These are phyloP conservation scores for Pachliopta kotzebuea DNA, from an alignment of 2,888 invertebrate species.

Conservation along the genomic window DNA sequence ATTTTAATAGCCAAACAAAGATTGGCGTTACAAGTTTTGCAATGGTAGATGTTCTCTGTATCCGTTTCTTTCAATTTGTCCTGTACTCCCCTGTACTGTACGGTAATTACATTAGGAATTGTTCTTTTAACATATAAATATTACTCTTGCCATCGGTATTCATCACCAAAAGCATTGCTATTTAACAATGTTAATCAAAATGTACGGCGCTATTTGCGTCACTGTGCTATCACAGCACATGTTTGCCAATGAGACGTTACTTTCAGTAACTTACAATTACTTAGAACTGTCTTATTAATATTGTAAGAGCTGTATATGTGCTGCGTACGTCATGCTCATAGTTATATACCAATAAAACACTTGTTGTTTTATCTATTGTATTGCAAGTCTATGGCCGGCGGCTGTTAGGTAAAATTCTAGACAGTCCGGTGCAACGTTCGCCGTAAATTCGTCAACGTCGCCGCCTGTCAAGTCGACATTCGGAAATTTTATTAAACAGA, in stretches of 20 bases:
- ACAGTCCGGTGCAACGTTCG: constrained; percentile 35
- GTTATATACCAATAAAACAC: not conserved
- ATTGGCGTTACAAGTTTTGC: not conserved
- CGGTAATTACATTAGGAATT: not conserved
- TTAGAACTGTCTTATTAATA: constrained; percentile 8
- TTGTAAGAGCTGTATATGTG: not conserved
- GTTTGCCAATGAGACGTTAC: constrained; percentile 24
- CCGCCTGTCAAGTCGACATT: constrained; percentile 38
- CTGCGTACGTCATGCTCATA: not conserved
- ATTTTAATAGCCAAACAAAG: not conserved
- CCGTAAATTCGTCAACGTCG: constrained; percentile 65
- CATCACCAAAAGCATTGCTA: constrained; percentile 20
- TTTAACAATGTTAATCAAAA: constrained; percentile 28
- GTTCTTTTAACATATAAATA: not conserved
- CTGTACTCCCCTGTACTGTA: not conserved
- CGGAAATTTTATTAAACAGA: constrained; percentile 36
- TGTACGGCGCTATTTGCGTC: constrained; percentile 26
- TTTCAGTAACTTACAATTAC: constrained; percentile 28
- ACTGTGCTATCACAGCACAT: constrained; percentile 6
- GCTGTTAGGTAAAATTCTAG: constrained; percentile 40
- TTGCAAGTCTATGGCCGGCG: constrained; percentile 36
- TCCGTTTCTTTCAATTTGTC: not conserved
- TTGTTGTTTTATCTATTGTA: constrained; percentile 36
- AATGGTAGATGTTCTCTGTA: not conserved
- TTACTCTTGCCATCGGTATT: constrained; percentile 20